phyloP scores from a whole-genome alignment of 2,797 vertebrate species.

The Periophthalmus magnuspinnatus region DNA sequence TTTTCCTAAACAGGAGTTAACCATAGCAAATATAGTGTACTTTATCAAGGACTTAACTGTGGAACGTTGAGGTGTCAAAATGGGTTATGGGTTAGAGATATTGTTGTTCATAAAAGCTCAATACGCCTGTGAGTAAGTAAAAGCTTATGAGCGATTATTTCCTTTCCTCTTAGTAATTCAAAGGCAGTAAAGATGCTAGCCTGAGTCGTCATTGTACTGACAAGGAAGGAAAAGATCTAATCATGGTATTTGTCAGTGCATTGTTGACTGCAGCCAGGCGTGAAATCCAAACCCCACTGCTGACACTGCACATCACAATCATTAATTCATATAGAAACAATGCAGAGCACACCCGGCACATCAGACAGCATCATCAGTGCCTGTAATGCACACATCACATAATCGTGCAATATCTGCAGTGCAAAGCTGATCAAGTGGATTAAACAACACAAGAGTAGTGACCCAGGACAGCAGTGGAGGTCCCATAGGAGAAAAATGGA shows the following conservation, averaged over 20 bases:
- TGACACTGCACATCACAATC: conserved; percentile 25
- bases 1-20: background rate
- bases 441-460: conserved; percentile 27
- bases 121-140: background rate
- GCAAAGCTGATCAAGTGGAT: conserved; percentile 33
- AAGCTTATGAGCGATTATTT: background rate
- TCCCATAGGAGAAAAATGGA: conserved; percentile 4
- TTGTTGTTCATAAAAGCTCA: no score
- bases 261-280: conserved; percentile 16
- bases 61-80: background rate
- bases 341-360: conserved; percentile 9
- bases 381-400: conserved; percentile 18
- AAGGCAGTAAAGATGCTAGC: background rate
- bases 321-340: conserved; percentile 41
- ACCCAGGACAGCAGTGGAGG: conserved; percentile 17
- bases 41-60: background rate
- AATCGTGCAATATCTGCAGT: conserved; percentile 11
- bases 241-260: conserved; percentile 13
- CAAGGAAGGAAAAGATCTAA: conserved; percentile 9
- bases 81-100: background rate
- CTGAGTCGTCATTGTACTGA: conserved; percentile 9
- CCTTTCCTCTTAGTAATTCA: background rate
- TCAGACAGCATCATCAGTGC: conserved; percentile 39
- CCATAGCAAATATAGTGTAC: background rate
- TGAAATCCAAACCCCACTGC: conserved; percentile 26